phyloP scores from a whole-genome alignment of 2,888 invertebrate species.

The Temnothorax ravouxi region DNA sequence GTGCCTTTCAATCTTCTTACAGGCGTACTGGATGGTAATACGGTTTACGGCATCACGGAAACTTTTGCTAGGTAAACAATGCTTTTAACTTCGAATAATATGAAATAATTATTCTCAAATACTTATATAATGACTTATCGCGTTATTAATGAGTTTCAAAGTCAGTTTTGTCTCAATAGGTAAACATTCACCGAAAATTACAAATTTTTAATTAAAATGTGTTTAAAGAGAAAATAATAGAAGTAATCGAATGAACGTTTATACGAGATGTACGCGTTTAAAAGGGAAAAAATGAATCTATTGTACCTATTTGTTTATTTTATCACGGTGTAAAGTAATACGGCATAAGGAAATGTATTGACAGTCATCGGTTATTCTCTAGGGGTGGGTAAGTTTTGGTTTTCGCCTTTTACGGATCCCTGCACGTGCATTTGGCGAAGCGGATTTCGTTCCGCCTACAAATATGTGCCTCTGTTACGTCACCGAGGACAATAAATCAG shows the following conservation, averaged over 20 bases:
- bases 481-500: constrained; percentile 70
- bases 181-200: not conserved
- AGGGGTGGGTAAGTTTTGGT: not conserved
- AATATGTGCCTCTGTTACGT: constrained; percentile 62
- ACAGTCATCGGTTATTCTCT: not conserved
- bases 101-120: not conserved
- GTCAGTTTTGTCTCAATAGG: not conserved
- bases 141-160: not conserved
- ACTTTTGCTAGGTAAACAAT: constrained; percentile 90
- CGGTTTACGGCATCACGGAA: constrained; percentile 95
- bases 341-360: not conserved
- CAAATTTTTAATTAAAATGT: not conserved
- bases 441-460: constrained; percentile 24
- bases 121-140: not conserved
- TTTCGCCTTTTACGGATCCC: constrained; percentile 8
- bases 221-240: not conserved
- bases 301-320: not conserved
- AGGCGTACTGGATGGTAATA: constrained; percentile 95
- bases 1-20: constrained; percentile 95
- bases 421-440: not conserved
- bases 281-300: not conserved
- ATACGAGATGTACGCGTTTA: not conserved
- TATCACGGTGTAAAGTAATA: not conserved
- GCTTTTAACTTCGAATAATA: not conserved
- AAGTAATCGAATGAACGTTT: not conserved